Evolutionary conservation across 37 sponge, comb jelly and placozoan species (phyloP), one percentile per base, ranked within the genome.

Genomic region (Petrosia ficiformis): DNA sequence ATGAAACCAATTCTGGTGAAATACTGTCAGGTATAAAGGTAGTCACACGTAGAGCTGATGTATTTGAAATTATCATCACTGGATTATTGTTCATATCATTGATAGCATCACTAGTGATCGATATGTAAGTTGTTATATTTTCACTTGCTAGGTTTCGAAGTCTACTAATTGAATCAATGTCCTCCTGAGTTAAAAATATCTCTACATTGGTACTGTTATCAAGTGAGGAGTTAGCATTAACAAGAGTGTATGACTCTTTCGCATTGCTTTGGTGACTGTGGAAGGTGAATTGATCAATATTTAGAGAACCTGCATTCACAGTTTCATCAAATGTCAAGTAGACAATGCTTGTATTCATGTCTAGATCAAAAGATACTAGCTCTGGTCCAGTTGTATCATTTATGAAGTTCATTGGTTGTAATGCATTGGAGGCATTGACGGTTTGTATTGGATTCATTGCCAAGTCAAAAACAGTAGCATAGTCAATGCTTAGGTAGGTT

Each of bases 141-240:
- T 38, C 35, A 21, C 81, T 80, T 37, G 87, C 92, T 33, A 92
- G 80, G 2, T 25, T 34, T 38, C 84, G 63, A 59, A 80, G 57
- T 44, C 80, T 73, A 70, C 89, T 95, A 63, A 95, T 76, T 36
- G 83, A 58, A 89, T 95, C 69, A 26, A 86, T 60, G 74, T 95
- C 96, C 14, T 58, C 59, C 59, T 76, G 54, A 21, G 81, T 21
- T 33, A 95, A 58, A 52, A 70, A 81, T 30, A 95, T 69, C 14
- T 31, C 54, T 4, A 95, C 63, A 1, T 39, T 34, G 10, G 89
- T 88, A 40, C 68, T 72, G 67, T 95, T 77, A 2, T 58, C 77
- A 28, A 16, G 24, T 39, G 82, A 77, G 16, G 67, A 30, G 14
- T 71, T 77, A 35, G 80, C 73, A 0, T 42, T 63, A 0, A 67